Evolutionary conservation across 2,797 vertebrate species (phyloP), one percentile per base, ranked within the genome.

Genomic region (Rhinatrema bivittatum): DNA sequence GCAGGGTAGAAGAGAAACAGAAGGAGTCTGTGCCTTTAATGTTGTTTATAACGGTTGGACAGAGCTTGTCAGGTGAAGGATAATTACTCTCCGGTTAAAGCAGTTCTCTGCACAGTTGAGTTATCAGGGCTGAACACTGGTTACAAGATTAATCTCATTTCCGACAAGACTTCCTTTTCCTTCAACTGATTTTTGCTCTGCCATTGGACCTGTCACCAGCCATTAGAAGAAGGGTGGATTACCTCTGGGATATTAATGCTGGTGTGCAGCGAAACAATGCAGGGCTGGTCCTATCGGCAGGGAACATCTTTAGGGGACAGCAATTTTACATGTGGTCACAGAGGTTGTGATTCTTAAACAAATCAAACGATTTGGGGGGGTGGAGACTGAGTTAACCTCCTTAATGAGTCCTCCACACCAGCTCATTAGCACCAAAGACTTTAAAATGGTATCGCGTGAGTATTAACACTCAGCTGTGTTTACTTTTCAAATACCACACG

Each of bases 91-190:
- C 72, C 68, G 50, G 71, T 77, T 79, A 61, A 68, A 78, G 78
- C 80, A 80, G 79, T 74, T 85, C 72, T 67, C 52, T 74, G 74
- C 79, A 73, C 84, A 86, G 85, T 85, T 87, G 77, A 78, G 81
- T 81, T 89, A 89, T 89, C 87, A 85, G 87, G 70, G 60, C 82
- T 63, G 69, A 85, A 81, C 85, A 88, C 84, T 83, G 71, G 76
- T 77, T 85, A 79, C 78, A 80, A 79, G 76, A 86, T 87, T 87
- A 87, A 88, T 88, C 86, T 86, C 75, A n/a, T 84, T 87, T 90
- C 84, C 85, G 79, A 87, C 85, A 88, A 81, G 73, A 85, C 78
- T 87, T 89, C 85, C 85, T 51, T 78, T 89, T 88, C 82, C 85
- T 86, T 80, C 80, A 82, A 87, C 85, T 85, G 82, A 82, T 86